A percentile compares a stretch with the other conserved stretches of the same genome.
phyloP scores from a whole-genome alignment of 2,113 vertebrate genomes.

The Passer domesticus region DNA sequence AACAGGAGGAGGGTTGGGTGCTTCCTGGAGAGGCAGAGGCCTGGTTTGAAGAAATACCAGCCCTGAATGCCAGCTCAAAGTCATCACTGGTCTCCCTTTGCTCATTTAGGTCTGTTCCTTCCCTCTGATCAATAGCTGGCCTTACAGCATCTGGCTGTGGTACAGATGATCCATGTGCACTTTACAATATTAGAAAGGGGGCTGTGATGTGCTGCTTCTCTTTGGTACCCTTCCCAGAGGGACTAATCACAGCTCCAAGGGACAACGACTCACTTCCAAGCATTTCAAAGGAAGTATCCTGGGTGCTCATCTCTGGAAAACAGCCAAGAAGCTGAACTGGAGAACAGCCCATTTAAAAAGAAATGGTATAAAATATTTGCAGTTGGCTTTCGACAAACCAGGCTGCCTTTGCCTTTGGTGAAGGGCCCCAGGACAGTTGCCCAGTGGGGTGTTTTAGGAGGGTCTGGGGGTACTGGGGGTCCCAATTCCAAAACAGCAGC shows the following conservation, averaged over 20 bases:
- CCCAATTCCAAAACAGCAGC: not conserved
- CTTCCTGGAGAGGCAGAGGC: not conserved
- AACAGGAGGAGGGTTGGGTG: not conserved
- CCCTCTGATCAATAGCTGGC: not conserved
- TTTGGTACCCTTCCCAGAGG: not conserved
- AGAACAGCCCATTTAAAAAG: not conserved
- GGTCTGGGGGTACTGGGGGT: not conserved
- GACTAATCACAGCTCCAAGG: not conserved
- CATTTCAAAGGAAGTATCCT: not conserved
- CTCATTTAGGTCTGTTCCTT: not conserved
- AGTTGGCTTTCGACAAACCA: not conserved
- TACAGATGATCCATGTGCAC: not conserved
- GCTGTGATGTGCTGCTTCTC: not conserved
- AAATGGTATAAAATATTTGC: not conserved
- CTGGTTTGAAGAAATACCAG: not conserved
- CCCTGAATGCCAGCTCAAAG: not conserved
- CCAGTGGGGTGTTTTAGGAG: rapidly evolving
- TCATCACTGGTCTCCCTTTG: not conserved
- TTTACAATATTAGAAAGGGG: not conserved
- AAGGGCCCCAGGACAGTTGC: not conserved
- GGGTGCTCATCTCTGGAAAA: not conserved
- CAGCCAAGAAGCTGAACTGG: not conserved
- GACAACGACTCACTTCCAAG: not conserved
- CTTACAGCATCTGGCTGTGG: not conserved
- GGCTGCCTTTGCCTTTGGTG: not conserved